Base-by-base conservation (phyloP, 2,797 vertebrate genomes). In the Allenopithecus nigroviridis region DNA sequence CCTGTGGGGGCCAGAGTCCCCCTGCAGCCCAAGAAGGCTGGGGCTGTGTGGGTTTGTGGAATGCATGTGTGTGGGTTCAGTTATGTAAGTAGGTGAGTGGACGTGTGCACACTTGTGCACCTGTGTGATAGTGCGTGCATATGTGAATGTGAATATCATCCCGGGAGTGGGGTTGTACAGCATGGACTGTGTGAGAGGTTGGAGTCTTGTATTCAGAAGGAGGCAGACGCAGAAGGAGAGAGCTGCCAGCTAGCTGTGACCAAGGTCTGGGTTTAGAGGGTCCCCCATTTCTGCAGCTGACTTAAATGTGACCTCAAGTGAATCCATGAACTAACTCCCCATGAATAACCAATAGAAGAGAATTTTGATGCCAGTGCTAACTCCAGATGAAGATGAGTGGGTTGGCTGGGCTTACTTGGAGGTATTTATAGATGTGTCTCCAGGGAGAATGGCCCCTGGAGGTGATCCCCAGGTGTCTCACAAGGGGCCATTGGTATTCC, bases 321-420 rank as follows among this genome's bases (percentile, higher is more conserved):
- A 57, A 19, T 64, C 13, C 30, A 21, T 26, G n/a, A 55, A 16
- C 70, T 14, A 24, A 7, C 28, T 46, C 21, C 10, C 50, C 43
- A 33, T 36, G 50, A 83, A 26, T 74, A 19, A 21, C 30, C 83
- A 19, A 21, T 48, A 5, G 9, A 57, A 76, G 61, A 55, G 68
- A 22, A 8, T 36, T 26, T 7, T 16, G 33, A n/a, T 43, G 8
- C 57, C 4, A 0, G 22, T 0, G 30, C 76, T 5, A 33, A 80
- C 41, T 30, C 10, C 6, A 0, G 0, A 2, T n/a, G 16, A 36
- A 28, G 33, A 19, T 21, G 26, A 48, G 30, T 5, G 14, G 41
- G 41, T 48, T 11, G 11, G 30, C 36, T 8, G 3, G 64, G 5
- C 30, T 70, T 76, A 19, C 26, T 7, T 3, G 17, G n/a, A 33